Base-by-base conservation (phyloP, 1,140 invertebrate genomes). In the Venustaconcha ellipsiformis region DNA sequence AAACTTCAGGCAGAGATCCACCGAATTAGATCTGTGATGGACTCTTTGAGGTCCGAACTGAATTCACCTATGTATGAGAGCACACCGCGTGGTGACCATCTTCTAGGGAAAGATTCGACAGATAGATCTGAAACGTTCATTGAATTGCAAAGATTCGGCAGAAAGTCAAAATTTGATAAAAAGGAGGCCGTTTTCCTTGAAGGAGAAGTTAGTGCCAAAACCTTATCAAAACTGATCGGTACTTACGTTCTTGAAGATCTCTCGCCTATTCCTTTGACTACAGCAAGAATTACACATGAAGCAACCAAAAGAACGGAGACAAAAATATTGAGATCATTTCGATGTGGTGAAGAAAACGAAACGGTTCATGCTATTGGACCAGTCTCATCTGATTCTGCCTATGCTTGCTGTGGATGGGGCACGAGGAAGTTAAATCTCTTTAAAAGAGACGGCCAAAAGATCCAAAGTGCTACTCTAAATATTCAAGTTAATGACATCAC, bases 331-430 rank as follows among this genome's bases (percentile, higher is more conserved):
- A 67, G 65, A 48, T 30, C 70, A 14, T 30, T 77, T 30, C 15
- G 67, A 55, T 63, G 67, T 0, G 75, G 75, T 2, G 75, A 77
- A 20, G 66, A 77, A 55, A 77, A 65, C n/a, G 75, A 77, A 70
- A 77, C 75, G 1, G 75, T 77, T 15, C 75, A 77, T 55, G 75
- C 80, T 20, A 78, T 81, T 48, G 76, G 74, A 3, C 74, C 80
- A 13, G 74, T 81, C 15, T 75, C 74, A 12, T 71, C 66, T 30
- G 71, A 76, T 30, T 67, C 74, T 57, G 80, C 80, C 13, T 81
- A 76, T 76, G 67, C 79, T 14, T 79, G 80, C 18, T 77, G 80
- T 70, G 77, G 80, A 15, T 81, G 80, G 80, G 80, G 80, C 1
- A 78, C 73, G 18, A 78, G 77, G 66, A 71, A 72, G 14, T 75